Evolutionary conservation across 2,113 vertebrate genomes (phyloP).

Genomic region (Megalops atlanticus): DNA sequence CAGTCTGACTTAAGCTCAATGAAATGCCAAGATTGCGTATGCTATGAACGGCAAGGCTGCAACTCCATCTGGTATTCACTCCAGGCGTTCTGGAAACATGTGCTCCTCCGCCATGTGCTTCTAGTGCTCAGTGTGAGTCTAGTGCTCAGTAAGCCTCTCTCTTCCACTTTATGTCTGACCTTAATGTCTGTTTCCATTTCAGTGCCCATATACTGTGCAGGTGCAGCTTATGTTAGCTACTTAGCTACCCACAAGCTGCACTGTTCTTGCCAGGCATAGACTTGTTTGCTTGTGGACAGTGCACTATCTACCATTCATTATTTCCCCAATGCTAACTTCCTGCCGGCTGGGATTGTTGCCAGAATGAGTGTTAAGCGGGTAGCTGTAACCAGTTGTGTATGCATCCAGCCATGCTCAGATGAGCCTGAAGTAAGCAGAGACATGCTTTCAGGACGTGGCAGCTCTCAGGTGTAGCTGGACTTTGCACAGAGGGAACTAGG

Average conservation of each 20-base stretch:
- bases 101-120: not conserved
- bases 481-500: not conserved
- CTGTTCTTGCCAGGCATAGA: not conserved
- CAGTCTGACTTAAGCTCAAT: too few relatives aligned
- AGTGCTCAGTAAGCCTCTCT: too few relatives aligned
- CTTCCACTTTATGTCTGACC: too few relatives aligned
- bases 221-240: not conserved
- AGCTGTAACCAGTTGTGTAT: not conserved
- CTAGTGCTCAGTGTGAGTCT: not conserved
- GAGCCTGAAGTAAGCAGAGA: not conserved
- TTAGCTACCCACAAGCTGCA: not conserved
- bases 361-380: not conserved
- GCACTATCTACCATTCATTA: not conserved
- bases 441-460: not conserved
- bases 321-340: not conserved
- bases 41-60: too few relatives aligned
- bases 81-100: not conserved
- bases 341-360: not conserved
- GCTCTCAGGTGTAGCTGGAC: not conserved
- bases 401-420: not conserved
- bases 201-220: not conserved
- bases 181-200: not conserved
- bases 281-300: slow-evolving; percentile 3
- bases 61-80: too few relatives aligned
- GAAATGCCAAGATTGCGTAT: too few relatives aligned